A percentile compares a stretch with the other conserved stretches of the same genome.
Conservation (phyloP, 2,888 invertebrate species). For the Epinotia brunnichana region DNA sequence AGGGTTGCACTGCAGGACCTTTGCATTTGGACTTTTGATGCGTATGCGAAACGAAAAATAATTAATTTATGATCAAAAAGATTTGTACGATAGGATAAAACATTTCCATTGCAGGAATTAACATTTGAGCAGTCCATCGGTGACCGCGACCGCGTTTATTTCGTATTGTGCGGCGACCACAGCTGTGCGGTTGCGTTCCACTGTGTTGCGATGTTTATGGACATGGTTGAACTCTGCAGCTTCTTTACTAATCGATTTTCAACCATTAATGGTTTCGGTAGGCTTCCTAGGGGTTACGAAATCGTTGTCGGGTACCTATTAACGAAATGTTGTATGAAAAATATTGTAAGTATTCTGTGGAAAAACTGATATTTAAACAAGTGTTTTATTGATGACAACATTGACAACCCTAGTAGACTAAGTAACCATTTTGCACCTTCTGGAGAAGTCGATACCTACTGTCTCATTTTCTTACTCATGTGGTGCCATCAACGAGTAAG, state of each 20-base stretch:
- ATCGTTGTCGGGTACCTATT: background rate
- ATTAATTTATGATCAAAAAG: background rate
- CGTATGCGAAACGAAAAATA: too few relatives aligned
- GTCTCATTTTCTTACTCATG: too few relatives aligned
- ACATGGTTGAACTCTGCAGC: background rate
- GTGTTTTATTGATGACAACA: too few relatives aligned
- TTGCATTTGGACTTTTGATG: too few relatives aligned
- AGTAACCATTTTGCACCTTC: too few relatives aligned
- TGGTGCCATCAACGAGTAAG: background rate
- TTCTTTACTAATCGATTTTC: slow-evolving; percentile 15
- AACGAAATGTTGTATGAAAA: too few relatives aligned
- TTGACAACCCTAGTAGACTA: too few relatives aligned
- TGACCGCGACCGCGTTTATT: slow-evolving; percentile 14
- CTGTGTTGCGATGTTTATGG: slow-evolving; percentile 11
- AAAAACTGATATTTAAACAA: too few relatives aligned
- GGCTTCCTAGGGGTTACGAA: background rate
- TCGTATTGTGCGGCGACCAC: slow-evolving; percentile 21
- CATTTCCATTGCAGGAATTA: slow-evolving; percentile 25
- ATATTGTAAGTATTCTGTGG: too few relatives aligned
- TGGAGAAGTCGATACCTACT: too few relatives aligned
- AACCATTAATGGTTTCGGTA: slow-evolving; percentile 3
- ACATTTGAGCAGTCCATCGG: slow-evolving; percentile 13
- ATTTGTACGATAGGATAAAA: background rate
- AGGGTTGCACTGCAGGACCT: too few relatives aligned
- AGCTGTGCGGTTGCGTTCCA: slow-evolving; percentile 5